These are phyloP conservation scores for Haliclystus octoradiatus DNA, from an alignment of 30 jellyfish, hydroid and myxozoan genomes.

Conservation along the genomic window DNA sequence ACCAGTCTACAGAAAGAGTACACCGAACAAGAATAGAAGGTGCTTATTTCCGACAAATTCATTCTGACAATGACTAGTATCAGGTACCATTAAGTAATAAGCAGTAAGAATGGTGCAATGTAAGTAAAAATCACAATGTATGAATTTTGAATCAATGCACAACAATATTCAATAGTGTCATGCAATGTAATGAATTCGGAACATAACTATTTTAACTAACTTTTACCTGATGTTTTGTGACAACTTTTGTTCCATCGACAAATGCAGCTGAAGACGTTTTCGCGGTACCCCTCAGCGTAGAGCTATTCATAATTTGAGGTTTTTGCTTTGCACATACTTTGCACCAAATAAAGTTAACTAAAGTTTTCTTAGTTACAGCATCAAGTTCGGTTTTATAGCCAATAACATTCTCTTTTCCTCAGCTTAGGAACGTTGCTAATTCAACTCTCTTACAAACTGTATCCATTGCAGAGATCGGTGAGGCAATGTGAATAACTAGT, in stretches of 20 bases:
- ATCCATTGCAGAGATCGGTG: neutral
- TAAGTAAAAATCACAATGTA: no score
- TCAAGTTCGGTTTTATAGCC: constrained; percentile 18
- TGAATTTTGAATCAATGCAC: no score
- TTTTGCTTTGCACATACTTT: constrained; percentile 24
- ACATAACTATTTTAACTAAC: no score
- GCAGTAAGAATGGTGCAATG: no score
- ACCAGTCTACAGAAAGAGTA: no score
- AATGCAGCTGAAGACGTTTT: constrained; percentile 17
- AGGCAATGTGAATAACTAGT: no score
- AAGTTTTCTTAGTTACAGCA: neutral
- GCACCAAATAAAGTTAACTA: constrained; percentile 29
- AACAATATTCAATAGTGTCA: neutral
- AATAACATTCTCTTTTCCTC: constrained; percentile 2
- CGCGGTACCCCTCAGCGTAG: constrained; percentile 15
- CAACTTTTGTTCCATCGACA: constrained; percentile 23
- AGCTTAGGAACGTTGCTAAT: constrained; percentile 2
- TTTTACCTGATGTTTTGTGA: no score
- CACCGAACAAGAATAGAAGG: no score
- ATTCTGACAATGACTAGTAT: no score
- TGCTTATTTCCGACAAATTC: no score
- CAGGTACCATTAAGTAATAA: no score
- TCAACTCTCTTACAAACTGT: constrained; percentile 18
- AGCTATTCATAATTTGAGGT: neutral
- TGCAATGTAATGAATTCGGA: constrained; percentile 3